Evolutionary conservation across 2,888 invertebrate species (phyloP), one percentile per base, ranked within the genome.

Genomic region (Trilocha varians): DNA sequence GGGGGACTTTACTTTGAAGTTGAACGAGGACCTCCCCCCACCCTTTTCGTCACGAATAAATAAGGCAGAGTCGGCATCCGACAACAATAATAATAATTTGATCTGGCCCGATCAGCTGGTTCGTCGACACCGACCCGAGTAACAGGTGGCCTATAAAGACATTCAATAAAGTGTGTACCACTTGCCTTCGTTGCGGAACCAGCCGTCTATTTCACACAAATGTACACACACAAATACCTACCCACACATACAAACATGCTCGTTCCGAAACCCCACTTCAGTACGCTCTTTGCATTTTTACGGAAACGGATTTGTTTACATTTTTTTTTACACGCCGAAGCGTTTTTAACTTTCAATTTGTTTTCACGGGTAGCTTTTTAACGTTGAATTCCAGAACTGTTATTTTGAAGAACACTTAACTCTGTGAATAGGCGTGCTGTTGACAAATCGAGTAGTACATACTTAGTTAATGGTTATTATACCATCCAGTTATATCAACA

Each of bases 141-240:
- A 86, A 87, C 87, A 87, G 86, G 87, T 87, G 85, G 85, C 76
- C 84, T 79, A 82, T 87, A 86, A 86, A 86, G 85, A 84, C 83
- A 83, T 84, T 82, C 83, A 79, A 82, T 86, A 82, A 85, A 85
- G 72, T 82, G 73, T 82, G 75, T 75, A 76, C 77, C 77, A 78
- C 76, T 83, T 80, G 78, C 79, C 75, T 80, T 77, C 72, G 76
- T 62, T 76, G 72, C 71, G 75, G 70, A 73, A 76, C 78, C n/a
- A n/a, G n/a, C n/a, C 69, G 61, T 78, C 70, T 72, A 73, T 74
- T 79, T 78, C 74, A 76, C 69, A 70, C 71, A 76, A 71, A 71
- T 65, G 71, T 60, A 59, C 58, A 55, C 61, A 58, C 65, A 69
- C 69, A 64, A 66, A 65, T 62, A 62, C n/a, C n/a, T n/a, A n/a